These are phyloP conservation scores for Mizuhopecten yessoensis DNA, from an alignment of 1,140 invertebrate genomes.

Conservation along the genomic window DNA sequence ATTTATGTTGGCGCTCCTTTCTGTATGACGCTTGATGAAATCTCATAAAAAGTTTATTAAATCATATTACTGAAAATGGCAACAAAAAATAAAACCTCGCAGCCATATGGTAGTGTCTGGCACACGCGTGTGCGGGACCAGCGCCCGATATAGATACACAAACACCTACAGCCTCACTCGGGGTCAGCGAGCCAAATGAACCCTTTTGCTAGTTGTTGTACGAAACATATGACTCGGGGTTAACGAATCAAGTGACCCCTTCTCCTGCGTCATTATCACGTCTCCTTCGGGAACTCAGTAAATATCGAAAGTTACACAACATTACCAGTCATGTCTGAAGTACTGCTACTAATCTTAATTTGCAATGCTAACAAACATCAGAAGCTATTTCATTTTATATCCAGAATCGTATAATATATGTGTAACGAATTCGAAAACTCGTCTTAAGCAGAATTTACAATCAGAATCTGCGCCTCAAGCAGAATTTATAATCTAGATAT, in stretches of 20 bases:
- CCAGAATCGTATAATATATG: too few species aligned
- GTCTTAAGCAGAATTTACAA: background rate
- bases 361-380: background rate
- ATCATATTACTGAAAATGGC: conserved; percentile 35
- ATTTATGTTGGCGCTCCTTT: conserved; percentile 17
- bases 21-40: background rate
- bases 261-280: background rate
- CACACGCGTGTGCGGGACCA: background rate
- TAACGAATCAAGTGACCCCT: background rate
- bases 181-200: background rate
- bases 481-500: too few species aligned
- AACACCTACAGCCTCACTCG: background rate
- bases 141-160: conserved; percentile 10
- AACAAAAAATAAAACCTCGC: background rate
- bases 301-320: too few species aligned
- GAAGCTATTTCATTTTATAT: background rate
- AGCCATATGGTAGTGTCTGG: conserved; percentile 25
- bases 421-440: background rate
- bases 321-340: too few species aligned
- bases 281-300: background rate
- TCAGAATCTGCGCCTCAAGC: too few species aligned
- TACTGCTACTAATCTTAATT: background rate
- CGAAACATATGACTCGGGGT: background rate
- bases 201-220: background rate
- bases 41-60: background rate